Evolutionary conservation across 2,113 vertebrate genomes (phyloP).

Genomic region (Brevimyrus niger): DNA sequence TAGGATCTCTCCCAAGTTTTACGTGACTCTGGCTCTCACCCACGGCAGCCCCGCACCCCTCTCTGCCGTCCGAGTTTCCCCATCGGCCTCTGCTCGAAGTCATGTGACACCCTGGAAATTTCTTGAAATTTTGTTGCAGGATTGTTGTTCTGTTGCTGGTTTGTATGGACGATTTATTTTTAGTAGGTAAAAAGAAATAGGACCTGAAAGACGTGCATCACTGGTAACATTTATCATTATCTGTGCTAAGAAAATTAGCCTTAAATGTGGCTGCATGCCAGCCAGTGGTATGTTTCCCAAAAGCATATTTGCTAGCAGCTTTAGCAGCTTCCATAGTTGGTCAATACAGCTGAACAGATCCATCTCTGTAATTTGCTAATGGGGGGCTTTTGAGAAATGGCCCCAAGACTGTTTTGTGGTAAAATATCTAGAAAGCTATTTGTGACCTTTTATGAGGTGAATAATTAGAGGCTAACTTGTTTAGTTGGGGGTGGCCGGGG

Average conservation of each 20-base stretch:
- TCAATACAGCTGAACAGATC: not conserved
- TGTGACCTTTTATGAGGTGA: not conserved
- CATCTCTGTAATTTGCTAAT: not conserved
- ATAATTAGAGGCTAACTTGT: not conserved
- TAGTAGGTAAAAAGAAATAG: not conserved
- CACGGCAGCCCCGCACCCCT: not conserved
- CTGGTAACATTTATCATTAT: not conserved
- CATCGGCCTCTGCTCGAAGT: not conserved
- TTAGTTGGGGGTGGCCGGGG: not conserved
- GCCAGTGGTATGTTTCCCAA: not conserved
- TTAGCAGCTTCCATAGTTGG: not conserved
- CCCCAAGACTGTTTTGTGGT: not conserved
- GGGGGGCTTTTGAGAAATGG: not conserved
- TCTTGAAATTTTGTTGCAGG: not conserved
- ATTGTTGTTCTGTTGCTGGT: not conserved
- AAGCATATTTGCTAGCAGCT: not conserved
- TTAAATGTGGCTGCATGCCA: not conserved
- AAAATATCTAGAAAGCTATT: not conserved
- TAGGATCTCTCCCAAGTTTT: not conserved
- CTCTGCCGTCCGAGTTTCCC: not conserved
- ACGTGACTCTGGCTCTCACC: not conserved
- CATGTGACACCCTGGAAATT: not conserved
- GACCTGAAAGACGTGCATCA: not conserved
- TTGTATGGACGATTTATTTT: not conserved
- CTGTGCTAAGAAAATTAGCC: not conserved